Percentiles rank a stretch among this genome's conserved stretches.
Conservation (phyloP, 2,888 invertebrate genomes). For the Gerris lacustris region DNA sequence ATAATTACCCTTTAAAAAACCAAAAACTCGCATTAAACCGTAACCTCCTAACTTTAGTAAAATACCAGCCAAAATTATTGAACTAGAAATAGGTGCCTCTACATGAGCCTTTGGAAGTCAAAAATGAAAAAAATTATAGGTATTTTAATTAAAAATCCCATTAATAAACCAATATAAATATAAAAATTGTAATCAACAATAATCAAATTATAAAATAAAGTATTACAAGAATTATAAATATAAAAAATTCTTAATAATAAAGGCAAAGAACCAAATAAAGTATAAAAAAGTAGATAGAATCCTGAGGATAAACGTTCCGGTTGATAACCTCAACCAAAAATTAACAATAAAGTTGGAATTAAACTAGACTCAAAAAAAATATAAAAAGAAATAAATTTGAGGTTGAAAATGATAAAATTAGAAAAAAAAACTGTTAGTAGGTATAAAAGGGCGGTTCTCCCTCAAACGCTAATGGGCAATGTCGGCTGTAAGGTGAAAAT, state of each 20-base stretch:
- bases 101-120: conserved; percentile 65
- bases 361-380: conserved; percentile 39
- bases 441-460: too few species aligned
- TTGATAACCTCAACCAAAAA: conserved; percentile 56
- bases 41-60: conserved; percentile 61
- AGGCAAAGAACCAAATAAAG: conserved; percentile 53
- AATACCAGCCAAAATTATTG: conserved; percentile 61
- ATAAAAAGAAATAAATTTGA: conserved; percentile 42
- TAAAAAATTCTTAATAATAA: conserved; percentile 48
- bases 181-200: neutral
- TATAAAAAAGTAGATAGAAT: conserved; percentile 57
- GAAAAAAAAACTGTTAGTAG: too few species aligned
- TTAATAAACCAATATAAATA: neutral
- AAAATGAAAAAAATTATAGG: conserved; percentile 57
- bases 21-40: conserved; percentile 48
- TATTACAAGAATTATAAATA: conserved; percentile 1
- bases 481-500: too few species aligned
- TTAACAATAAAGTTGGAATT: conserved; percentile 53
- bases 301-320: conserved; percentile 56
- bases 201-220: conserved; percentile 8
- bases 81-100: conserved; percentile 58
- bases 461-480: too few species aligned
- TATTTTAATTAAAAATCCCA: conserved; percentile 53
- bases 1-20: conserved; percentile 30
- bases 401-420: conserved; percentile 46